Conservation (phyloP, 2,888 invertebrate species). For the Andrena camellia region DNA sequence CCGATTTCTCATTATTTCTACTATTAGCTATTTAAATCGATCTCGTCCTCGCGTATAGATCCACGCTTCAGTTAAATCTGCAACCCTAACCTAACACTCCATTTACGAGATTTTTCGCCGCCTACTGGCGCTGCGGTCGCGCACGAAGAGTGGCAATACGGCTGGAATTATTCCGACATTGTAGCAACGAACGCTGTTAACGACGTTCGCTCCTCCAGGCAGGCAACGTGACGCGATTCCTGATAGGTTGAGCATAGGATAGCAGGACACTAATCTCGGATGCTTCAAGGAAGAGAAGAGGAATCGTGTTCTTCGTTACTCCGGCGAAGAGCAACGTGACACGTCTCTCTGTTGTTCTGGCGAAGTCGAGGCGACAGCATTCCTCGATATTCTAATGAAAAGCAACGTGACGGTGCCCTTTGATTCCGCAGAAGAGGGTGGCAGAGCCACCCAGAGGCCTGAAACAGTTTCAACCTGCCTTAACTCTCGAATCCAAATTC, state of each 20-base stretch:
- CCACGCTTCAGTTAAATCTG: too few relatives aligned
- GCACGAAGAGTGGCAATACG: background rate
- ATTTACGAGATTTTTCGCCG: background rate
- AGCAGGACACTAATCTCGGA: constrained; percentile 36
- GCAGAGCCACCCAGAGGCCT: background rate
- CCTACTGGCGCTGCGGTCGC: background rate
- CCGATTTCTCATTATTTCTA: too few relatives aligned
- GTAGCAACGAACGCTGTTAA: background rate
- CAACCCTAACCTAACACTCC: too few relatives aligned
- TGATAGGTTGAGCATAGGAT: background rate
- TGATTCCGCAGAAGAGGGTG: background rate
- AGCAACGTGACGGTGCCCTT: constrained; percentile 36
- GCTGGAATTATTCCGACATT: background rate
- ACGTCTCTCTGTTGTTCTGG: constrained; percentile 41
- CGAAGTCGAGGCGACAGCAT: constrained; percentile 50
- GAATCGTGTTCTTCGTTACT: constrained; percentile 53
- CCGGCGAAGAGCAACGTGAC: constrained; percentile 41
- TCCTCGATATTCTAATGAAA: constrained; percentile 60
- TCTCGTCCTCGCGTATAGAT: too few relatives aligned
- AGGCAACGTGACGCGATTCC: constrained; percentile 24
- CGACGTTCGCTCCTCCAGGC: background rate
- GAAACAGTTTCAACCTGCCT: too few relatives aligned
- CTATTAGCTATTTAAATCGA: too few relatives aligned
- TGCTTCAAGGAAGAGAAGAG: constrained; percentile 23
- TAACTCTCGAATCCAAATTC: too few relatives aligned